Evolutionary conservation across 2,888 invertebrate species (phyloP).

Genomic region (Mamestra brassicae): DNA sequence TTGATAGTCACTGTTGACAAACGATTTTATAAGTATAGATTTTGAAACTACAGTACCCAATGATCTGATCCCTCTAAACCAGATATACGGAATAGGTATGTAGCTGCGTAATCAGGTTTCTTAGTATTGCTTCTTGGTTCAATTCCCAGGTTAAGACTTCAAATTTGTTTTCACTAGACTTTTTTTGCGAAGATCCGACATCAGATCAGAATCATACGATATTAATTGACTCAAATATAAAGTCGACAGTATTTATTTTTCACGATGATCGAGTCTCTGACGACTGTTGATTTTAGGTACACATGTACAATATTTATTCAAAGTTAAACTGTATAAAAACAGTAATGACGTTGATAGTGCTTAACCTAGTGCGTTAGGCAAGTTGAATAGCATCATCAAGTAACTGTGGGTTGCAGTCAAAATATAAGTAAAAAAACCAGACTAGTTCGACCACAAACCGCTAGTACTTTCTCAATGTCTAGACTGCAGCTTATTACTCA

Average conservation of each 20-base stretch:
- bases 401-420: not conserved
- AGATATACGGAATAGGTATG: not conserved
- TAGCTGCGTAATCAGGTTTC: not conserved
- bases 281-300: not conserved
- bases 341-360: not conserved
- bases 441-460: not conserved
- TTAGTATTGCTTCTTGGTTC: not conserved
- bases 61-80: not conserved
- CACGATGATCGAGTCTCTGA: not conserved
- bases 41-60: not conserved
- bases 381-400: not conserved
- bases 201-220: not conserved
- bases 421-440: not conserved
- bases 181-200: not conserved
- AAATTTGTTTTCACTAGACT: not conserved
- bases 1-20: no score
- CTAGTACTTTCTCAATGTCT: slow-evolving; percentile 34
- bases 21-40: not conserved
- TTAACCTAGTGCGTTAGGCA: not conserved
- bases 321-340: not conserved
- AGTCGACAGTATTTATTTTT: slow-evolving; percentile 1
- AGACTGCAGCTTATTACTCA: slow-evolving; percentile 15
- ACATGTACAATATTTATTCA: not conserved
- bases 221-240: not conserved
- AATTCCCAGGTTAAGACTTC: not conserved